A percentile compares a stretch with the other conserved stretches of the same genome.
phyloP scores from a whole-genome alignment of 2,113 vertebrate species.

The Crypturellus undulatus region DNA sequence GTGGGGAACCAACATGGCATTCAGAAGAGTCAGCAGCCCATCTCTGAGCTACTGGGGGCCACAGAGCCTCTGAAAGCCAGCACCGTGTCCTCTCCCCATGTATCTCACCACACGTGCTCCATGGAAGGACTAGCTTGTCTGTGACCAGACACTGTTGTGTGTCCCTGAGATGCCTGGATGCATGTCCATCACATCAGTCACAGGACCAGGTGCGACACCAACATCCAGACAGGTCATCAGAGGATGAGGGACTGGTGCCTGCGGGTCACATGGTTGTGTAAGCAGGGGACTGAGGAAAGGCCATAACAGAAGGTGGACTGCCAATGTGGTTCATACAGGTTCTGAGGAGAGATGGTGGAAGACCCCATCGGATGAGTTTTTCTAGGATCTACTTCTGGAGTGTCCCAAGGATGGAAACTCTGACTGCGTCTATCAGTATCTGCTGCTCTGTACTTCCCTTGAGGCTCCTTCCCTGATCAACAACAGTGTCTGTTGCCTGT shows the following conservation, averaged over 20 bases:
- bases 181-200: background rate
- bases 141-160: background rate
- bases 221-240: accelerated
- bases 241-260: background rate
- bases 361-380: background rate
- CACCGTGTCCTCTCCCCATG: background rate
- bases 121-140: background rate
- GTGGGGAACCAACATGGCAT: background rate
- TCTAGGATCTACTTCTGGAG: background rate
- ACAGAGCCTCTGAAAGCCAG: background rate
- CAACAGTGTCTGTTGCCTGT: background rate
- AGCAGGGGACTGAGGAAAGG: too few species aligned
- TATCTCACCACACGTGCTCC: background rate
- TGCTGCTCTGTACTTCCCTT: background rate
- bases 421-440: background rate
- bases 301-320: background rate
- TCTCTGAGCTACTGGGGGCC: accelerated
- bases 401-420: background rate
- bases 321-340: background rate
- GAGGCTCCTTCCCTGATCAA: background rate
- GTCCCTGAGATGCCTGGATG: background rate
- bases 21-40: background rate
- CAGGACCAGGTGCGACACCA: background rate
- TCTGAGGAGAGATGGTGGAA: background rate
- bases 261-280: background rate